These are phyloP conservation scores for Drosophila albomicans DNA, from an alignment of 1,140 invertebrate species.

Conservation along the genomic window DNA sequence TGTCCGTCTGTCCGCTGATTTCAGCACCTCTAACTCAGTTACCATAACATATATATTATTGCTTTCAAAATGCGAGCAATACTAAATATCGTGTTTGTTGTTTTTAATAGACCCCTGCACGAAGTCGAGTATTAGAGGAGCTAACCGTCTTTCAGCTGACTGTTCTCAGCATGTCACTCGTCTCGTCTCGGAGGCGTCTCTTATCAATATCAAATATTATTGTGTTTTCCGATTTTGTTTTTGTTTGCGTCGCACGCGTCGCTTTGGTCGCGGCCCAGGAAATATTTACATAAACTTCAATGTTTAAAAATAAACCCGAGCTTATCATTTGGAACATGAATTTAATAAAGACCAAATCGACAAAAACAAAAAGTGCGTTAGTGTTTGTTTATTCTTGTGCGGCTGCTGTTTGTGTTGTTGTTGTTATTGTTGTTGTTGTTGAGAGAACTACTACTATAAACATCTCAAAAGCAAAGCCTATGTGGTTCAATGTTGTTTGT, in stretches of 20 bases:
- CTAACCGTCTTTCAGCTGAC: not conserved
- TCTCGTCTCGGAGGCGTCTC: slow-evolving; percentile 21
- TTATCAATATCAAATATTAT: slow-evolving; percentile 80
- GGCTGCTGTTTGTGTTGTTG: too few relatives aligned
- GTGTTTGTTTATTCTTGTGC: slow-evolving; percentile 8
- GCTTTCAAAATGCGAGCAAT: too few relatives aligned
- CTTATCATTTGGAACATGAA: slow-evolving; percentile 77
- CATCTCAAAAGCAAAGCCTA: not conserved
- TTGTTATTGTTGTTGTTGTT: not conserved
- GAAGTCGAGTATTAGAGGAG: too few relatives aligned
- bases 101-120: too few relatives aligned
- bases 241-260: slow-evolving; percentile 62
- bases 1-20: too few relatives aligned
- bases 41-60: too few relatives aligned
- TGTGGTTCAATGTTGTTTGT: slow-evolving; percentile 31
- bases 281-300: slow-evolving; percentile 83
- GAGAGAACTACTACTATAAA: not conserved
- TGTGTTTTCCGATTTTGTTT: slow-evolving; percentile 49
- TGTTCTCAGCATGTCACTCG: not conserved
- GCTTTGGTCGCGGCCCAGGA: slow-evolving; percentile 54
- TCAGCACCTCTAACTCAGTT: too few relatives aligned
- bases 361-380: slow-evolving; percentile 25
- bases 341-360: slow-evolving; percentile 47
- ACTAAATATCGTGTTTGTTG: too few relatives aligned
- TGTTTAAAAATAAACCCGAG: slow-evolving; percentile 78